phyloP scores from a whole-genome alignment of 2,797 vertebrate genomes.

The Chelonia mydas region DNA sequence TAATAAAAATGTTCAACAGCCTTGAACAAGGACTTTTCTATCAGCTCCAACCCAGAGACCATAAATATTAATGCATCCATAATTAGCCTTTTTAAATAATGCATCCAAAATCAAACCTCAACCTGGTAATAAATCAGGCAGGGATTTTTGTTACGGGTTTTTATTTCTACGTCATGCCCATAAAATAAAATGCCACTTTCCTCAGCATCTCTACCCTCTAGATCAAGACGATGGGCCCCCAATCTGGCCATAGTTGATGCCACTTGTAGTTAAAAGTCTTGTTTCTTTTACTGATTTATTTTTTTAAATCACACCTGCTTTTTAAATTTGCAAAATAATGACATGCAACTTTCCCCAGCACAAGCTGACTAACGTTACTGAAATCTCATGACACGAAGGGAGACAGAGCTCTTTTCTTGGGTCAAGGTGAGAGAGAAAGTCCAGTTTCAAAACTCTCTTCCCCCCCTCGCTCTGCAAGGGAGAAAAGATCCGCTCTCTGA shows the following conservation, averaged over 20 bases:
- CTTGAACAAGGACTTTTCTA: constrained; percentile 71
- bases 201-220: background rate
- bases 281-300: background rate
- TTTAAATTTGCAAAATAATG: constrained; percentile 60
- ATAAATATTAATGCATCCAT: constrained; percentile 80
- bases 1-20: constrained; percentile 63
- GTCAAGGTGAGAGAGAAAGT: constrained; percentile 66
- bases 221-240: background rate
- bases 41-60: constrained; percentile 62
- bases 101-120: constrained; percentile 79
- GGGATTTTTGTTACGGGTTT: constrained; percentile 63
- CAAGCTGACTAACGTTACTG: constrained; percentile 64
- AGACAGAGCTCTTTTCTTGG: constrained; percentile 49
- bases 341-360: constrained; percentile 22
- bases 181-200: constrained; percentile 62
- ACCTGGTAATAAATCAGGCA: constrained; percentile 75
- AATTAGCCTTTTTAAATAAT: constrained; percentile 80
- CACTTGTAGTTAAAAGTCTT: constrained; percentile 54
- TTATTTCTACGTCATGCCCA: constrained; percentile 19
- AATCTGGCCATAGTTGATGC: background rate
- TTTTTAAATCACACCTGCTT: constrained; percentile 54
- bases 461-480: background rate
- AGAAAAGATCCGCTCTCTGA: background rate
- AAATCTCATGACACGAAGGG: constrained; percentile 57
- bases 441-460: constrained; percentile 18